These are phyloP conservation scores for Caenorhabditis plicata DNA, from an alignment of 2,888 invertebrate genomes.

Conservation along the genomic window DNA sequence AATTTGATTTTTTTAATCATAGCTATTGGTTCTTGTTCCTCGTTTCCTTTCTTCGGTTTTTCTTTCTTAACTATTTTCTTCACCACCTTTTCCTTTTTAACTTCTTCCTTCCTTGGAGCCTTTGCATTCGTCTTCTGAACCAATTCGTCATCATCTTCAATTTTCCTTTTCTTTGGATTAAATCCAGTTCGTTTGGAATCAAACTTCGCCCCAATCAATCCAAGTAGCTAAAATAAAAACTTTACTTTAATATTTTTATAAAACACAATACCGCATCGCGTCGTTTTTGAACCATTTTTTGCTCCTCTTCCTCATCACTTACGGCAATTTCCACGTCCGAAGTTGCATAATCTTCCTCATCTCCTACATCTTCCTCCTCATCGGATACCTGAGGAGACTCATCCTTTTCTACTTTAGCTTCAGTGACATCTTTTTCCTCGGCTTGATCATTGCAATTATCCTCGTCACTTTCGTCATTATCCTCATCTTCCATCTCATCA, in stretches of 20 bases:
- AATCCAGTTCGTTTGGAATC: constrained; percentile 16
- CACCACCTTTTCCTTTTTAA: constrained; percentile 2
- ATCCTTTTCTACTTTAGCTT: neutral
- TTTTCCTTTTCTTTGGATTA: constrained; percentile 20
- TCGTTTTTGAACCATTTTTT: constrained; percentile 13
- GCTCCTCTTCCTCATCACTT: constrained; percentile 23
- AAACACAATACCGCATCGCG: constrained; percentile 10
- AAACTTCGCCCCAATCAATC: constrained; percentile 20
- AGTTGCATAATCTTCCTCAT: constrained; percentile 8
- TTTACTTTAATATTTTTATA: neutral
- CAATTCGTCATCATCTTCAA: constrained; percentile 12
- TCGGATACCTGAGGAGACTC: too few relatives aligned
- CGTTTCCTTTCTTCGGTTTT: neutral
- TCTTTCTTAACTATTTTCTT: constrained; percentile 8
- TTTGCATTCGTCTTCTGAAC: neutral
- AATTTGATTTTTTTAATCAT: constrained; percentile 23
- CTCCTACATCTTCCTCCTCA: constrained; percentile 2
- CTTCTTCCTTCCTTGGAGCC: neutral
- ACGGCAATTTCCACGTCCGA: constrained; percentile 23
- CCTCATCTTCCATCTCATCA: neutral
- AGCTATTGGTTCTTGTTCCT: neutral
- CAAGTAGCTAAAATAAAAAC: constrained; percentile 13
- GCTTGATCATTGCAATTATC: neutral
- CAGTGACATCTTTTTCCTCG: neutral
- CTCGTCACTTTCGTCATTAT: constrained; percentile 1